A percentile compares a stretch with the other conserved stretches of the same genome.
Evolutionary conservation across 2,113 vertebrate genomes (phyloP).

Genomic region (Corythornis vintsioides): DNA sequence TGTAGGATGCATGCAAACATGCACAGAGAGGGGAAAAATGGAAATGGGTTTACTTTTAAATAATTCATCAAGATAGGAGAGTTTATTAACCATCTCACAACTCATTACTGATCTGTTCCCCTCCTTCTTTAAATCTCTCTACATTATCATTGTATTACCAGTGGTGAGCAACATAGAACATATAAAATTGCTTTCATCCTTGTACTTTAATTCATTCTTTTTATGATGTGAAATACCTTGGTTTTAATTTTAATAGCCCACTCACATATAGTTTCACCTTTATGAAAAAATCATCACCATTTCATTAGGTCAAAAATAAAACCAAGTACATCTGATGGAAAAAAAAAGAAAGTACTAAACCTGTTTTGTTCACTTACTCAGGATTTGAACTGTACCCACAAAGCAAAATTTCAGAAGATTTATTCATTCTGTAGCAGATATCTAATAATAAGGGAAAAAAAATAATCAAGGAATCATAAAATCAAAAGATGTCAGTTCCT

Average conservation of each 20-base stretch:
- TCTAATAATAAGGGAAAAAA: conserved; percentile 59
- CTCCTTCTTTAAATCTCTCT: not conserved
- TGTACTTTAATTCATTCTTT: not conserved
- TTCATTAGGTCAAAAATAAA: not conserved
- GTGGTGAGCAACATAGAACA: not conserved
- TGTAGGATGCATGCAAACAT: not conserved
- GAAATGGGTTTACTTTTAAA: not conserved
- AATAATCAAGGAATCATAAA: not conserved
- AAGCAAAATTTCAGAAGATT: conserved; percentile 84
- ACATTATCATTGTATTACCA: not conserved
- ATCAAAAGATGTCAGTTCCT: not conserved
- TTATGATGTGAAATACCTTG: not conserved
- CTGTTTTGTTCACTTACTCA: conserved; percentile 78
- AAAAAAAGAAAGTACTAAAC: not conserved
- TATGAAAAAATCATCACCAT: not conserved
- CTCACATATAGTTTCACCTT: not conserved
- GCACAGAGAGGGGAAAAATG: not conserved
- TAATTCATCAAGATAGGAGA: not conserved
- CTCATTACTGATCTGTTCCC: not conserved
- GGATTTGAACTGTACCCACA: conserved; percentile 82
- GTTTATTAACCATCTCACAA: not conserved
- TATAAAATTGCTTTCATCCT: not conserved
- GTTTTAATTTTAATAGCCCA: not conserved
- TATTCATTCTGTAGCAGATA: conserved; percentile 75
- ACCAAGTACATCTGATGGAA: not conserved